phyloP scores from a whole-genome alignment of 2,113 vertebrate genomes.

The Hippotragus niger region DNA sequence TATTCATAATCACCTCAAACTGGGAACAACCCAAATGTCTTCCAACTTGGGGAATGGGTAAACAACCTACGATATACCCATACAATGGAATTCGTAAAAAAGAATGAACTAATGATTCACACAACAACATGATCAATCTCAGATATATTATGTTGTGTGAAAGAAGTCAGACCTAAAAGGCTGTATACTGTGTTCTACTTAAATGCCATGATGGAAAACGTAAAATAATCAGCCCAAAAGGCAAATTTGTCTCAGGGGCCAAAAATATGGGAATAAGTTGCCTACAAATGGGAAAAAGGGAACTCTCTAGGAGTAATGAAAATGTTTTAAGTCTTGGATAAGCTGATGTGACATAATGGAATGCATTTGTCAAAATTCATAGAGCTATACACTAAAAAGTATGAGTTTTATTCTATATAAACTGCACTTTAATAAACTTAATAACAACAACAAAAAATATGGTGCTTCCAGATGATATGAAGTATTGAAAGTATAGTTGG shows the following conservation, averaged over 20 bases:
- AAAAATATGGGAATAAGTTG: fast-evolving
- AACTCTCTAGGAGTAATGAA: background rate
- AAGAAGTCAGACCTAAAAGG: background rate
- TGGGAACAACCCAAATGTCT: background rate
- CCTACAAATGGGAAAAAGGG: background rate
- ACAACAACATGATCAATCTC: background rate
- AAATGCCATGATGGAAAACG: background rate
- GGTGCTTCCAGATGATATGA: background rate
- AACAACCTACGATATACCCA: background rate
- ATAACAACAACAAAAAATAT: background rate
- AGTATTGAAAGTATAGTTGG: background rate
- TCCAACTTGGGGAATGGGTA: background rate
- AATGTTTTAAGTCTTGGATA: background rate
- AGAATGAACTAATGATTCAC: background rate
- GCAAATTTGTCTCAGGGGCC: background rate
- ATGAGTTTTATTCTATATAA: background rate
- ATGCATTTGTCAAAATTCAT: background rate
- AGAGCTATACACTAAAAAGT: background rate
- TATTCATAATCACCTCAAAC: background rate
- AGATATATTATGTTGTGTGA: background rate
- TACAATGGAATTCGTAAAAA: background rate
- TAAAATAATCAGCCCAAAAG: background rate
- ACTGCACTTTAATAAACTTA: background rate
- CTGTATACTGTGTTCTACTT: background rate
- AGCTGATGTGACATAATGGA: background rate